These are phyloP conservation scores for Halcyon chelicuti DNA, from an alignment of 2,797 vertebrate species.

Conservation along the genomic window DNA sequence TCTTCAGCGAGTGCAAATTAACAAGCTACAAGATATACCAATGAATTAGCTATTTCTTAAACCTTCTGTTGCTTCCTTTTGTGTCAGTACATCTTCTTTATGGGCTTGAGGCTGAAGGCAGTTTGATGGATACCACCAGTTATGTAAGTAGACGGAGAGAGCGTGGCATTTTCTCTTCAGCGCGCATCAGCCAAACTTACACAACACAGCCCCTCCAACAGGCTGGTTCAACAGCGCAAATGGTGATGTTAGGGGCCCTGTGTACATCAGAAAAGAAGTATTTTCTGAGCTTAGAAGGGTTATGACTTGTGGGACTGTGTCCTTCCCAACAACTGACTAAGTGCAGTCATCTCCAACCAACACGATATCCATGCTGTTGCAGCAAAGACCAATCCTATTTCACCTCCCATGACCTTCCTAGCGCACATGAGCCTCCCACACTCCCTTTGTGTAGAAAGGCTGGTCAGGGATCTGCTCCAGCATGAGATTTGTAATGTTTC, in stretches of 20 bases:
- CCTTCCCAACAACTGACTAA: neutral
- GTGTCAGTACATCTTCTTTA: neutral
- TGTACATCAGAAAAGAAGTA: neutral
- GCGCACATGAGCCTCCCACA: neutral
- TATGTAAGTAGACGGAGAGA: neutral
- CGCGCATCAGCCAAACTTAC: accelerated
- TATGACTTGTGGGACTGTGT: neutral
- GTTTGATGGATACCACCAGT: neutral
- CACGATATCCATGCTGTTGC: neutral
- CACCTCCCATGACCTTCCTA: accelerated
- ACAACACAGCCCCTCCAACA: neutral
- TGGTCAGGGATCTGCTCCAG: neutral
- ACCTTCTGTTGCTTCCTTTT: neutral
- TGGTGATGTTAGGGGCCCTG: neutral
- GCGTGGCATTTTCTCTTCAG: neutral
- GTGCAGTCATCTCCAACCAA: neutral
- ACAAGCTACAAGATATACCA: neutral
- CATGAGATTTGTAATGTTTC: neutral
- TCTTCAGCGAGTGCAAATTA: neutral
- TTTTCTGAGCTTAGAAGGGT: neutral
- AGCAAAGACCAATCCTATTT: neutral
- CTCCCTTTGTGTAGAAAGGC: neutral
- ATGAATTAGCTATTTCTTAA: neutral
- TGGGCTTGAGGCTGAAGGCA: neutral
- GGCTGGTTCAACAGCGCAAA: neutral